These are phyloP conservation scores for Diploptera punctata DNA, from an alignment of 2,888 invertebrate genomes.

Conservation along the genomic window DNA sequence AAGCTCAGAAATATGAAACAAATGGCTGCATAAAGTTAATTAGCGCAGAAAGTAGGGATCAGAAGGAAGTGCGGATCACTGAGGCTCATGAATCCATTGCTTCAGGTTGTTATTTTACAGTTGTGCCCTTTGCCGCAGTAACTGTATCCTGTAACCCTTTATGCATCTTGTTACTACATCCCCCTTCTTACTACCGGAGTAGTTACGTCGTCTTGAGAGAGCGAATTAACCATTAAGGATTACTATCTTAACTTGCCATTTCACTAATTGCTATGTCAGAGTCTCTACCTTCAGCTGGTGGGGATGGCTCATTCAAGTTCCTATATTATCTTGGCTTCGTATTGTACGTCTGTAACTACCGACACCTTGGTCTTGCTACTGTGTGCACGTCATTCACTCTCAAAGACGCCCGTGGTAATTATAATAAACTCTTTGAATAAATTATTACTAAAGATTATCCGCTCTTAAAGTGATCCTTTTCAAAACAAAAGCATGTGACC, in stretches of 20 bases:
- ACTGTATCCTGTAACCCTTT: constrained; percentile 18
- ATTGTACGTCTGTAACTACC: constrained; percentile 10
- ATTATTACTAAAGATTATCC: no score
- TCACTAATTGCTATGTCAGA: constrained; percentile 48
- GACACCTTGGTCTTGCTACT: background rate
- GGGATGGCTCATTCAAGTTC: constrained; percentile 1
- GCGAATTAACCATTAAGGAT: constrained; percentile 48
- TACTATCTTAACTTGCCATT: constrained; percentile 50
- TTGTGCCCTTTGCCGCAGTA: background rate
- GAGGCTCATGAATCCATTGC: background rate
- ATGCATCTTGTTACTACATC: background rate
- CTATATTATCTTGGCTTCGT: constrained; percentile 3
- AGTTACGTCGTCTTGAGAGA: constrained; percentile 25
- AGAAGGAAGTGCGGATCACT: background rate
- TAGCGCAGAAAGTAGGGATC: background rate
- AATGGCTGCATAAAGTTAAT: background rate
- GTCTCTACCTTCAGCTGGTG: background rate
- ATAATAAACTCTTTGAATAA: constrained; percentile 7
- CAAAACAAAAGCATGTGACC: no score
- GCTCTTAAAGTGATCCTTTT: no score
- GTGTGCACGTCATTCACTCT: background rate
- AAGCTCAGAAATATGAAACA: background rate
- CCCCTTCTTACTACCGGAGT: background rate
- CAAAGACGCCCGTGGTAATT: background rate
- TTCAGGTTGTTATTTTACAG: background rate